A percentile compares a stretch with the other conserved stretches of the same genome.
These are phyloP conservation scores for Eupithecia centaureata DNA, from an alignment of 2,888 invertebrate genomes.

Conservation along the genomic window DNA sequence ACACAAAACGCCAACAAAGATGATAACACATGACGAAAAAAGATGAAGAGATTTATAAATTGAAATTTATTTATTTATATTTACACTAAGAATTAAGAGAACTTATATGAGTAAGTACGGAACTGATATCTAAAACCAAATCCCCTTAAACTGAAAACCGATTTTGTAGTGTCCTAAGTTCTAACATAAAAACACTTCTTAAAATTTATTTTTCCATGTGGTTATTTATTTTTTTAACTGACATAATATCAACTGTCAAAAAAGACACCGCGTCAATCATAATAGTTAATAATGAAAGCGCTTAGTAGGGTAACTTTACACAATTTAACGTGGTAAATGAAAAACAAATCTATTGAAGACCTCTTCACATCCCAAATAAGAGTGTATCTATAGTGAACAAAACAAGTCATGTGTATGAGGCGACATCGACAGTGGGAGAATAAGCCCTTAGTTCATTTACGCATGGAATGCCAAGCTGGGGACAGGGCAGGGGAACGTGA, in stretches of 20 bases:
- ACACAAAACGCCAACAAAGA: constrained; percentile 41
- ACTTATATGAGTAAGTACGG: background rate
- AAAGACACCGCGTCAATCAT: background rate
- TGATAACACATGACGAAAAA: constrained; percentile 31
- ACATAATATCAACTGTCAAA: background rate
- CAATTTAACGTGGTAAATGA: background rate
- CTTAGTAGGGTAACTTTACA: background rate
- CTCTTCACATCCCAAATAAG: background rate
- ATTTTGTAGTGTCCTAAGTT: background rate
- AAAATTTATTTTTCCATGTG: too few species aligned
- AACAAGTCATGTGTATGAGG: constrained; percentile 41
- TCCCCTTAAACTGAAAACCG: background rate
- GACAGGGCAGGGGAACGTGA: constrained; percentile 49
- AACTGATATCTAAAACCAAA: background rate
- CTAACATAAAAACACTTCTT: too few species aligned
- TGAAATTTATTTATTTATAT: too few species aligned
- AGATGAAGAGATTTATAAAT: constrained; percentile 23
- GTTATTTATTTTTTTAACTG: background rate
- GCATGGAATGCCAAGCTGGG: constrained; percentile 46
- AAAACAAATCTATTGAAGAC: background rate
- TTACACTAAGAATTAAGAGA: too few species aligned
- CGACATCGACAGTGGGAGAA: constrained; percentile 41
- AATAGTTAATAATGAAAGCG: background rate
- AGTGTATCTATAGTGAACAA: background rate
- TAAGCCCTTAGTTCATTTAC: constrained; percentile 45